These are phyloP conservation scores for Centropyge bicolor DNA, from an alignment of 2,797 vertebrate genomes.

Conservation along the genomic window DNA sequence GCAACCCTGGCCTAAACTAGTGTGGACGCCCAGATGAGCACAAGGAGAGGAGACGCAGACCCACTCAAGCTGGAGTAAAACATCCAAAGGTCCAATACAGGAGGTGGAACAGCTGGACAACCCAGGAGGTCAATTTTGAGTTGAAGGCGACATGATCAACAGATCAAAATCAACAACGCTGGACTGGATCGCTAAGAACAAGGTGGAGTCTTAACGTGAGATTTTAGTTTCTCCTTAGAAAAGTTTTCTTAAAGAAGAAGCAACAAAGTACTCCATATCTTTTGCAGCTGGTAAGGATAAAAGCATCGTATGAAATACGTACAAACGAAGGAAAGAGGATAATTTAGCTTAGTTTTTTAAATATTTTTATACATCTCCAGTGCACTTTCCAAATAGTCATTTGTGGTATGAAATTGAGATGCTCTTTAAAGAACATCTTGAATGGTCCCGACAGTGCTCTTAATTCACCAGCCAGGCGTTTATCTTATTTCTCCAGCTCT, in stretches of 20 bases:
- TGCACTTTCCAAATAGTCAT: conserved; percentile 60
- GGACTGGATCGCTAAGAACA: conserved; percentile 68
- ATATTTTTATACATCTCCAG: conserved; percentile 58
- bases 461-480: conserved; percentile 77
- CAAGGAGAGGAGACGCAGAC: conserved; percentile 51
- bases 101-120: conserved; percentile 72
- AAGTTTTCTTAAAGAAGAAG: conserved; percentile 71
- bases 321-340: conserved; percentile 43
- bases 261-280: conserved; percentile 45
- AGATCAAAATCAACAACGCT: conserved; percentile 58
- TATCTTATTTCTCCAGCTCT: conserved; percentile 82
- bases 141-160: conserved; percentile 60
- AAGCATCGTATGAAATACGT: conserved; percentile 48
- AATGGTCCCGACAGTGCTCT: conserved; percentile 72
- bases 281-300: conserved; percentile 55
- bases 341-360: conserved; percentile 47
- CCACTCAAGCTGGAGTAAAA: conserved; percentile 68
- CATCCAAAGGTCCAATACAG: conserved; percentile 61
- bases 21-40: conserved; percentile 58
- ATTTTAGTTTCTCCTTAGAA: conserved; percentile 71
- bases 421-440: conserved; percentile 75
- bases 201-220: conserved; percentile 76
- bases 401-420: conserved; percentile 74
- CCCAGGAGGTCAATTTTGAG: conserved; percentile 70
- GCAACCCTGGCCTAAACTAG: conserved; percentile 59